These are phyloP conservation scores for Platysternon megacephalum DNA, from an alignment of 2,113 vertebrate genomes.

Conservation along the genomic window DNA sequence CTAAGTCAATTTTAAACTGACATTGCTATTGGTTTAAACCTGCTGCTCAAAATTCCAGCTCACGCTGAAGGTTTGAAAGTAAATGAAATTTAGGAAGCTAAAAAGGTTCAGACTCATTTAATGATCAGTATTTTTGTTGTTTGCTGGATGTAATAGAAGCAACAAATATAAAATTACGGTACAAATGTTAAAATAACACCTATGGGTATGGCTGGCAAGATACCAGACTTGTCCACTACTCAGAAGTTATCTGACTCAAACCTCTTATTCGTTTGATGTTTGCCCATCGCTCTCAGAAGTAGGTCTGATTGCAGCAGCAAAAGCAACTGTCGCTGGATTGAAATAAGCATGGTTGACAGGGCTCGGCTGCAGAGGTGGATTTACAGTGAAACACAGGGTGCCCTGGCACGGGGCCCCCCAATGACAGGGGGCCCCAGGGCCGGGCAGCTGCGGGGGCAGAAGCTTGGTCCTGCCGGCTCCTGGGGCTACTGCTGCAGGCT, in stretches of 20 bases:
- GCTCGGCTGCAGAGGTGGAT: not conserved
- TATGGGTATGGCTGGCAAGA: not conserved
- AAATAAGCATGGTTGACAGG: not conserved
- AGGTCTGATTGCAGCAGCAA: not conserved
- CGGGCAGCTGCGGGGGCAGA: too few species aligned
- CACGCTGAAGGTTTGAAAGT: not conserved
- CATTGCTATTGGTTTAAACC: not conserved
- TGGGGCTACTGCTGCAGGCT: too few species aligned
- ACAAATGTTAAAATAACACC: not conserved
- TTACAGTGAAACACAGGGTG: too few species aligned
- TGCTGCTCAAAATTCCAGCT: not conserved
- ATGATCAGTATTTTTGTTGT: not conserved
- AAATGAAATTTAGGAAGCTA: not conserved
- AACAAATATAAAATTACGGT: not conserved
- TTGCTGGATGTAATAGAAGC: not conserved
- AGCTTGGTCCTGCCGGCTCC: too few species aligned
- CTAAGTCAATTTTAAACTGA: not conserved
- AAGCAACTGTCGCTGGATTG: not conserved
- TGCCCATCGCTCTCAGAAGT: not conserved
- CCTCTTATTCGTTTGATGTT: not conserved
- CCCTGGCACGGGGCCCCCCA: too few species aligned
- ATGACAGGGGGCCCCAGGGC: too few species aligned
- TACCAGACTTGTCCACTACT: not conserved
- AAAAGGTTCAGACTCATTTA: not conserved
- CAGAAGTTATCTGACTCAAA: not conserved